Evolutionary conservation across 2,888 invertebrate species (phyloP).

Genomic region (Hirtodrosophila cameraria): DNA sequence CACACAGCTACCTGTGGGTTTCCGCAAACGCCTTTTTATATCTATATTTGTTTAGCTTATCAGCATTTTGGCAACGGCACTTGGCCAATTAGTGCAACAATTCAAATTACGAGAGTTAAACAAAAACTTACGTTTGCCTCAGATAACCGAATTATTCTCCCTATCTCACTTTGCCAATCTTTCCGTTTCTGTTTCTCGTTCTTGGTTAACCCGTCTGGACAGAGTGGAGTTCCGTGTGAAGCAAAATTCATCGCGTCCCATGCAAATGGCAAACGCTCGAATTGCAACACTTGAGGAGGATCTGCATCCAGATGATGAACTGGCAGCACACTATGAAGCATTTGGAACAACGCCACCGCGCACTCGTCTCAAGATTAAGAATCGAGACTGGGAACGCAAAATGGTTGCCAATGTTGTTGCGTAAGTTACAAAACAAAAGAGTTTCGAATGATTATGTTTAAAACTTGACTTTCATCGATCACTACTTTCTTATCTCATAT

Average conservation of each 20-base stretch:
- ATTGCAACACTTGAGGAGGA: conserved; percentile 75
- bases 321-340: conserved; percentile 86
- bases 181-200: not conserved
- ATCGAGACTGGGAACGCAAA: conserved; percentile 84
- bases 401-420: conserved; percentile 72
- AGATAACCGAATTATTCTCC: conserved; percentile 13
- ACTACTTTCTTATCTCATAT: too few relatives aligned
- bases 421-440: conserved; percentile 80
- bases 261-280: conserved; percentile 54
- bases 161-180: not conserved
- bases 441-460: too few relatives aligned
- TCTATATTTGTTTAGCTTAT: conserved; percentile 36
- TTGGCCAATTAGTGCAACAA: conserved; percentile 44
- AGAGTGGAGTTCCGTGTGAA: conserved; percentile 83
- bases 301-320: conserved; percentile 84
- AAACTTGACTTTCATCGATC: too few relatives aligned
- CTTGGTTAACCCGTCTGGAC: not conserved
- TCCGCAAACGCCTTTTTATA: too few relatives aligned
- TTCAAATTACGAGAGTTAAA: conserved; percentile 37
- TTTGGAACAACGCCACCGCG: conserved; percentile 92
- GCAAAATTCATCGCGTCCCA: conserved; percentile 70
- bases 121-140: conserved; percentile 12
- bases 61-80: conserved; percentile 33
- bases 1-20: not conserved
- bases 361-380: conserved; percentile 88